A percentile compares a stretch with the other conserved stretches of the same genome.
Evolutionary conservation across 2,113 vertebrate genomes (phyloP).

Genomic region (Hydrolagus affinis): DNA sequence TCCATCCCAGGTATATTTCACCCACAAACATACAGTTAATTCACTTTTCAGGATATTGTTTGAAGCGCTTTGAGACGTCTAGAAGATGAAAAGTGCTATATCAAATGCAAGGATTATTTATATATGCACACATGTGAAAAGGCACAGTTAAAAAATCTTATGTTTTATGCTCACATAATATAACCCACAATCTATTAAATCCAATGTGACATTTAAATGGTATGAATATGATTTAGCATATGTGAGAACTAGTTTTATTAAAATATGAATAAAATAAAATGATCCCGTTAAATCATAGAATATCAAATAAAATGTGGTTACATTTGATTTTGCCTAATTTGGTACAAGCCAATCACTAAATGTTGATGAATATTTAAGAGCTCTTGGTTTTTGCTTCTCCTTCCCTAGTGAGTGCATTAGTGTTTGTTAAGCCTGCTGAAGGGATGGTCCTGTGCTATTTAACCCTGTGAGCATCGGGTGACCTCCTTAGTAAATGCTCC

Average conservation of each 20-base stretch:
- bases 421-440: background rate
- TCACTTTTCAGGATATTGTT: no score
- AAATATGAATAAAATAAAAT: constrained; percentile 26
- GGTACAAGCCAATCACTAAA: background rate
- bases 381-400: background rate
- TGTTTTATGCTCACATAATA: constrained; percentile 4
- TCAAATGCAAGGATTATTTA: no score
- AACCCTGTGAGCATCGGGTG: background rate
- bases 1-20: no score
- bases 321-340: constrained; percentile 25
- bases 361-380: background rate
- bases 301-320: constrained; percentile 26
- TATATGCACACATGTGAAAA: background rate
- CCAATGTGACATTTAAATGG: constrained; percentile 21
- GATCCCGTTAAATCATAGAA: constrained; percentile 6
- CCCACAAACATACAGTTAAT: no score
- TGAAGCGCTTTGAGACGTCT: no score
- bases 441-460: background rate
- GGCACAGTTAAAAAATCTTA: background rate
- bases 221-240: constrained; percentile 15
- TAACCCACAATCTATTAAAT: constrained; percentile 28
- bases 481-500: no score
- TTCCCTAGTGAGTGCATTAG: background rate
- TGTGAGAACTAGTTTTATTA: background rate
- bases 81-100: no score